A percentile compares a stretch with the other conserved stretches of the same genome.
Evolutionary conservation across 2,113 vertebrate species (phyloP).

Genomic region (Cebus imitator): DNA sequence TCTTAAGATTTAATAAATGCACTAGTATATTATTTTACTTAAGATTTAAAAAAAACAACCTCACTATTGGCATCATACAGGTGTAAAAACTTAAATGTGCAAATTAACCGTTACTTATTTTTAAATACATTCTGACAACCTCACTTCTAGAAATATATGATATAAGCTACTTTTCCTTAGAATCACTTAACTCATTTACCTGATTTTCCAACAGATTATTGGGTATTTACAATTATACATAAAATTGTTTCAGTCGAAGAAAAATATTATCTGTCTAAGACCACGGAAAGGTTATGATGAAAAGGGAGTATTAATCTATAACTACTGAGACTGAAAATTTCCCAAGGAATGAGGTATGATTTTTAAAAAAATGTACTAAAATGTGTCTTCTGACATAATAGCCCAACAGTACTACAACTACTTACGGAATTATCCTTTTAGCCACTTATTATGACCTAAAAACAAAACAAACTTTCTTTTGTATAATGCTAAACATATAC

Average conservation of each 20-base stretch:
- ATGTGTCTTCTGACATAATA: background rate
- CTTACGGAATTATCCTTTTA: background rate
- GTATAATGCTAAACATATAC: background rate
- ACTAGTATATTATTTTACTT: background rate
- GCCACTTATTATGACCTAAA: slow-evolving; percentile 18
- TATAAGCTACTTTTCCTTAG: background rate
- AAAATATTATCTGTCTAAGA: background rate
- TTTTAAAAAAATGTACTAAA: background rate
- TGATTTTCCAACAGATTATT: slow-evolving; percentile 43
- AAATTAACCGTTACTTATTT: background rate
- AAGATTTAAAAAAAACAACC: slow-evolving; percentile 36
- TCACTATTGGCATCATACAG: background rate
- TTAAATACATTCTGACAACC: background rate
- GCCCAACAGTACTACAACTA: background rate
- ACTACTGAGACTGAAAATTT: background rate
- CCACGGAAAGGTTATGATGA: background rate
- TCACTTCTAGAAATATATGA: background rate
- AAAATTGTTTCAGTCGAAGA: background rate
- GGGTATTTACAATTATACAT: background rate
- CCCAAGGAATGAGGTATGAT: background rate
- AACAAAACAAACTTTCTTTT: background rate
- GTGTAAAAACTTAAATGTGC: slow-evolving; percentile 34
- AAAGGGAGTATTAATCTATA: slow-evolving; percentile 20
- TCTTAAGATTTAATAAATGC: background rate
- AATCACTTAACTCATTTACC: slow-evolving; percentile 13